Base-by-base conservation (phyloP, 2,113 vertebrate species). In the Gadus macrocephalus region DNA sequence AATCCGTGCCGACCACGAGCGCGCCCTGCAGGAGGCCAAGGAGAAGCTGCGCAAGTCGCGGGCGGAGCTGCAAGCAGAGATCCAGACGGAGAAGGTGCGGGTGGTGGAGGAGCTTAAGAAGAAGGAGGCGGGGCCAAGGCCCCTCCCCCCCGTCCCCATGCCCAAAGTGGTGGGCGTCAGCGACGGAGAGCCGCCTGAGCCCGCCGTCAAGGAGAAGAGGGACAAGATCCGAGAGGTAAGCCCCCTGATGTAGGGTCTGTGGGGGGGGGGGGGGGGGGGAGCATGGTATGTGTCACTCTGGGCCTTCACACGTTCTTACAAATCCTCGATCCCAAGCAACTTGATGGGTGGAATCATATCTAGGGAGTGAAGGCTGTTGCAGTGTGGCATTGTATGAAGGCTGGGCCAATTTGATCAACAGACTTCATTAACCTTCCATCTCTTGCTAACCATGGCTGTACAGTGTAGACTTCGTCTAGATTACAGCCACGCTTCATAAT, bases 211-310 rank as follows among this genome's bases (percentile, higher is more conserved):
- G 83, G 93, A 98, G 86, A 98, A 96, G 85, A 93, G 96, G 15
- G 95, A 97, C 82, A 99, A 99, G 90, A 95, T 98, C 82, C 93
- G 97, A 93, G 96, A 98, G 96, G 96, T 98, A 91, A 72, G 85
- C 6, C 60, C 60, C 19, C 20, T 7, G 56, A 16, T 55, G 56
- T 25, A 25, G 25, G 25, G 25, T 25, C 25, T 25, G 25, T 25
- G 55, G 55, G 8, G 55, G 55, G 14, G 55, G 55, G 2, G 11
- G 17, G 14, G 55, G 55, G 2, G 11, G 17, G n/a, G n/a, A n/a
- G n/a, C n/a, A 15, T 56, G 55, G 42, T 9, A 49, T 9, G 42
- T 12, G 42, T 49, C 42, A 49, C 42, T 49, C 8, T 49, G 42
- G 8, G 42, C 31, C 31, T 35, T 35, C 31, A 35, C 31, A 35